These are phyloP conservation scores for Leptogaster cylindrica DNA, from an alignment of 2,888 invertebrate species.

Conservation along the genomic window DNA sequence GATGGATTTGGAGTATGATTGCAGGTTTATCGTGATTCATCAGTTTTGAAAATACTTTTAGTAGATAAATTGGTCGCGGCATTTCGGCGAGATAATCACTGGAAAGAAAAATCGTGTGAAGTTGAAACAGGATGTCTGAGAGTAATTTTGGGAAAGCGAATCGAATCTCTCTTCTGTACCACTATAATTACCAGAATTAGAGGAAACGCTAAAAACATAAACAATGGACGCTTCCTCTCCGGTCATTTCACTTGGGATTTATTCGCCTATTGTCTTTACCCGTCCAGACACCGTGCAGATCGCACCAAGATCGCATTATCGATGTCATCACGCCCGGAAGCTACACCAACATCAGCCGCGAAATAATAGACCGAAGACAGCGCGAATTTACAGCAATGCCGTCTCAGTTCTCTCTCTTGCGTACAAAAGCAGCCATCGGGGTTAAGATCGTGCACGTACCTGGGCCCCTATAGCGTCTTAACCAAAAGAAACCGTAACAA, in stretches of 20 bases:
- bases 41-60: background rate
- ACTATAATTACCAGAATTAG: constrained; percentile 11
- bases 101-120: constrained; percentile 8
- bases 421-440: constrained; percentile 13
- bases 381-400: constrained; percentile 1
- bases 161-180: constrained; percentile 2
- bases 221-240: constrained; percentile 35
- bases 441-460: constrained; percentile 21
- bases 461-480: background rate
- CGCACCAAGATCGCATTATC: constrained; percentile 15
- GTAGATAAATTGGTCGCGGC: background rate
- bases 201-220: constrained; percentile 21
- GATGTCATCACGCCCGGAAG: constrained; percentile 37
- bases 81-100: too few species aligned
- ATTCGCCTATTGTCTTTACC: constrained; percentile 18
- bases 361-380: constrained; percentile 23
- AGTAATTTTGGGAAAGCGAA: constrained; percentile 28
- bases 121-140: constrained; percentile 31
- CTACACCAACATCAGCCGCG: constrained; percentile 18
- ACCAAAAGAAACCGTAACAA: constrained; percentile 14
- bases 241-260: constrained; percentile 38
- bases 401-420: background rate
- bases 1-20: constrained; percentile 20
- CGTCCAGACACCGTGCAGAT: constrained; percentile 1
- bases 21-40: constrained; percentile 1